Conservation (phyloP, 2,888 invertebrate genomes). For the Trisateles emortualis region DNA sequence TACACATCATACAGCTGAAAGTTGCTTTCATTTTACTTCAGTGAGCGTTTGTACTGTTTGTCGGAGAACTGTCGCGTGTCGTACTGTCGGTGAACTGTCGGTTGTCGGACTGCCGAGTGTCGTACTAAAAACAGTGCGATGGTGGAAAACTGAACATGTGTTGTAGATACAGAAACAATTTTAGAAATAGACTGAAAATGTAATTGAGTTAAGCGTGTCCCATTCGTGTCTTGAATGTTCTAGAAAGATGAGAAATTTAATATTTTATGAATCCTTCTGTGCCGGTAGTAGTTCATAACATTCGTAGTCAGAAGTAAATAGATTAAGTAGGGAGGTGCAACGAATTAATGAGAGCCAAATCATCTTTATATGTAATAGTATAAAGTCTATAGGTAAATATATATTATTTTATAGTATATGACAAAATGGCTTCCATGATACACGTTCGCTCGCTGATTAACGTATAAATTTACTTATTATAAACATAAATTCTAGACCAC, state of each 20-base stretch:
- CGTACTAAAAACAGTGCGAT: neutral
- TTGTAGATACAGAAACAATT: neutral
- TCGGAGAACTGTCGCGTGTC: neutral
- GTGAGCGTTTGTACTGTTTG: too few species aligned
- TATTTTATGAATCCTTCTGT: neutral
- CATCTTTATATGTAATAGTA: neutral
- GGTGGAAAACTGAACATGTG: neutral
- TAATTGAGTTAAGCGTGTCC: neutral
- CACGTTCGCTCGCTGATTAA: neutral
- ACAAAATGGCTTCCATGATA: neutral
- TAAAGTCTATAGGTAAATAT: constrained; percentile 14
- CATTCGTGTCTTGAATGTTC: constrained; percentile 1
- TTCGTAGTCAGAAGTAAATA: constrained; percentile 1
- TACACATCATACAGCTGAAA: too few species aligned
- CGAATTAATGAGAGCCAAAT: constrained; percentile 15
- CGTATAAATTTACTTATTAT: neutral
- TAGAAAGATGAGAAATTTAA: neutral
- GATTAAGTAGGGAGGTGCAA: constrained; percentile 17
- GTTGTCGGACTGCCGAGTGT: neutral
- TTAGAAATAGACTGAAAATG: constrained; percentile 5
- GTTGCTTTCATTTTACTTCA: too few species aligned
- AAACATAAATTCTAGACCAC: neutral
- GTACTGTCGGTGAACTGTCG: neutral
- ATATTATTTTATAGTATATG: neutral
- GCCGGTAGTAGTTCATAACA: neutral